Conservation (phyloP, 2,797 vertebrate genomes). For the Hybognathus amarus region DNA sequence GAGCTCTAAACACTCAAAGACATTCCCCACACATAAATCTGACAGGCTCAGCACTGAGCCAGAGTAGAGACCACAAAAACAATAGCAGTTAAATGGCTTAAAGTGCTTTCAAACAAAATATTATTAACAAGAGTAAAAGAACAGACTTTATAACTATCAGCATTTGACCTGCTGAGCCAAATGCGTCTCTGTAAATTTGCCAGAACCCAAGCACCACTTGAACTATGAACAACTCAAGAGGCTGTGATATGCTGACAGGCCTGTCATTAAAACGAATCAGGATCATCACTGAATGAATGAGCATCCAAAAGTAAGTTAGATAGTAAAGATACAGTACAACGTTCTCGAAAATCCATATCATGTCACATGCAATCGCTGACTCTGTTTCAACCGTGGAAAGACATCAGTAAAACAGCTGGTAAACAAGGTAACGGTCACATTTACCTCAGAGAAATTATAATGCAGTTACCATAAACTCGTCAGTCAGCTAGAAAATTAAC, state of each 20-base stretch:
- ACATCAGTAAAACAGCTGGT: too few relatives aligned
- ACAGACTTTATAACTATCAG: slow-evolving; percentile 43
- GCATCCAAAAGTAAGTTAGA: too few relatives aligned
- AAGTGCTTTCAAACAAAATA: not conserved
- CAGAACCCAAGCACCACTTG: slow-evolving; percentile 13
- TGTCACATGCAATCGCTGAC: too few relatives aligned
- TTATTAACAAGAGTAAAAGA: not conserved
- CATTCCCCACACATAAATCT: slow-evolving; percentile 21
- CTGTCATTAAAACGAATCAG: slow-evolving; percentile 20
- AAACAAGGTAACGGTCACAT: too few relatives aligned
- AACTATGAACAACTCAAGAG: slow-evolving; percentile 6
- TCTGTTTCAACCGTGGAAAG: too few relatives aligned
- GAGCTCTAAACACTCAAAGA: not conserved
- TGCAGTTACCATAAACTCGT: too few relatives aligned
- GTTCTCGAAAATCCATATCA: too few relatives aligned
- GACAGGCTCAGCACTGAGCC: not conserved
- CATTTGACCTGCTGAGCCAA: not conserved
- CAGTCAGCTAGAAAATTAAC: too few relatives aligned
- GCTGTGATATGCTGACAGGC: slow-evolving; percentile 27
- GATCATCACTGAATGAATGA: not conserved
- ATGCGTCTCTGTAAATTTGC: slow-evolving; percentile 13
- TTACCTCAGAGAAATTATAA: too few relatives aligned
- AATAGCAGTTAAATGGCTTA: not conserved
- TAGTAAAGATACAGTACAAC: too few relatives aligned
- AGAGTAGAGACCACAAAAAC: not conserved